Conservation (phyloP, 2,113 vertebrate genomes). For the Polyodon spathula region DNA sequence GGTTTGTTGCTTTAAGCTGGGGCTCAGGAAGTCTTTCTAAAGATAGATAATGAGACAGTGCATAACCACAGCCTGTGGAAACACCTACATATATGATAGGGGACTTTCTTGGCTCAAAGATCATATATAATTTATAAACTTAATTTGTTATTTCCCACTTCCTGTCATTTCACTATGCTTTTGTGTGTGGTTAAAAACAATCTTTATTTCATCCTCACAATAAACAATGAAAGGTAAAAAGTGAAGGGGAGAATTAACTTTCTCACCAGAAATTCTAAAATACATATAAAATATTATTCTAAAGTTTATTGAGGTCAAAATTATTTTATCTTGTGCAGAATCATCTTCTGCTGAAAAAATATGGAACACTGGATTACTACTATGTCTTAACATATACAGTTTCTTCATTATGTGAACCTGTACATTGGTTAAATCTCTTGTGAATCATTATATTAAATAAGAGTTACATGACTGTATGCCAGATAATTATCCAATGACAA, state of each 20-base stretch:
- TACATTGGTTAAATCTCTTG: too few relatives aligned
- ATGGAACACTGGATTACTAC: too few relatives aligned
- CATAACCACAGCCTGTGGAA: slow-evolving; percentile 10
- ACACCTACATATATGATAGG: slow-evolving; percentile 14
- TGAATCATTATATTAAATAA: too few relatives aligned
- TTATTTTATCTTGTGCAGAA: too few relatives aligned
- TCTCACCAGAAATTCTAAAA: background rate
- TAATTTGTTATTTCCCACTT: slow-evolving; percentile 23
- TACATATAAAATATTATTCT: background rate
- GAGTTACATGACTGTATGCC: too few relatives aligned
- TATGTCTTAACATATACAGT: too few relatives aligned
- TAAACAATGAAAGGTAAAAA: slow-evolving; percentile 14
- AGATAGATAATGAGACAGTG: slow-evolving; percentile 4
- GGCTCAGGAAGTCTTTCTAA: slow-evolving; percentile 3
- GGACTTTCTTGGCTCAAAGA: slow-evolving; percentile 19
- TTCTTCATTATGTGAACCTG: too few relatives aligned
- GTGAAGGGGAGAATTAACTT: background rate
- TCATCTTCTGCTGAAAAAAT: too few relatives aligned
- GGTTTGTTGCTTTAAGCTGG: too few relatives aligned
- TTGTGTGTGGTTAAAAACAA: slow-evolving; percentile 15
- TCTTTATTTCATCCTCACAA: slow-evolving; percentile 9
- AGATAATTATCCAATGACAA: too few relatives aligned
- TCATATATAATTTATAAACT: slow-evolving; percentile 14
- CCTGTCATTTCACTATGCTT: slow-evolving; percentile 25
- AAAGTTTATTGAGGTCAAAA: too few relatives aligned